phyloP scores from a whole-genome alignment of 2,797 vertebrate genomes.

The Pelochelys cantorii region DNA sequence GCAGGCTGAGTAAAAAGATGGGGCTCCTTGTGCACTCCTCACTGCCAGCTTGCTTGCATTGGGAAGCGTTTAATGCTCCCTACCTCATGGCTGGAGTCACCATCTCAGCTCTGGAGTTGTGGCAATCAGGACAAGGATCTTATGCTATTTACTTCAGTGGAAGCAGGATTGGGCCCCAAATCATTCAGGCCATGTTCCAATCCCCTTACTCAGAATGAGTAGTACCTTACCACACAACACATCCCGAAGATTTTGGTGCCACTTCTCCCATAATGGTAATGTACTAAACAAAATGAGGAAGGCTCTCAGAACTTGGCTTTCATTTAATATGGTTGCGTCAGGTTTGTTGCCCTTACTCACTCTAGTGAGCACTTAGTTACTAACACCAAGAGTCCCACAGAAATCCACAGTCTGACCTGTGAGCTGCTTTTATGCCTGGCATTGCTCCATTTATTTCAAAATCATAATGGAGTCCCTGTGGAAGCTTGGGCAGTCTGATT shows the following conservation, averaged over 20 bases:
- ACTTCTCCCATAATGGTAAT: not conserved
- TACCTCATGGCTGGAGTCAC: not conserved
- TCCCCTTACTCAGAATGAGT: not conserved
- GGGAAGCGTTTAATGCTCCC: not conserved
- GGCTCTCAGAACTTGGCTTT: not conserved
- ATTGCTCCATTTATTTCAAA: not conserved
- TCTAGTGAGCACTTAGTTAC: not conserved
- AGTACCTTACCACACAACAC: not conserved
- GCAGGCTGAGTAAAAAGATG: not conserved
- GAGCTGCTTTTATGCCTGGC: not conserved
- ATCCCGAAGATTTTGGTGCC: not conserved
- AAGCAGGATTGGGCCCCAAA: not conserved
- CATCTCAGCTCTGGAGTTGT: not conserved
- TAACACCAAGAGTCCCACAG: not conserved
- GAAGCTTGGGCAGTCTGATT: not conserved
- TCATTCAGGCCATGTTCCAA: not conserved
- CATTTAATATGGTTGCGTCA: not conserved
- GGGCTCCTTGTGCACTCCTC: not conserved
- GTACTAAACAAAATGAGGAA: not conserved
- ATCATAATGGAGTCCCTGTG: not conserved
- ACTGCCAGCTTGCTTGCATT: not conserved
- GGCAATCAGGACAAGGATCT: not conserved
- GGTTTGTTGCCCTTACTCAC: not conserved
- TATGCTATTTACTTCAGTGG: not conserved
- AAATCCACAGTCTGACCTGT: not conserved